phyloP scores from a whole-genome alignment of 1,140 invertebrate genomes.

The Drosophila kepulauana region DNA sequence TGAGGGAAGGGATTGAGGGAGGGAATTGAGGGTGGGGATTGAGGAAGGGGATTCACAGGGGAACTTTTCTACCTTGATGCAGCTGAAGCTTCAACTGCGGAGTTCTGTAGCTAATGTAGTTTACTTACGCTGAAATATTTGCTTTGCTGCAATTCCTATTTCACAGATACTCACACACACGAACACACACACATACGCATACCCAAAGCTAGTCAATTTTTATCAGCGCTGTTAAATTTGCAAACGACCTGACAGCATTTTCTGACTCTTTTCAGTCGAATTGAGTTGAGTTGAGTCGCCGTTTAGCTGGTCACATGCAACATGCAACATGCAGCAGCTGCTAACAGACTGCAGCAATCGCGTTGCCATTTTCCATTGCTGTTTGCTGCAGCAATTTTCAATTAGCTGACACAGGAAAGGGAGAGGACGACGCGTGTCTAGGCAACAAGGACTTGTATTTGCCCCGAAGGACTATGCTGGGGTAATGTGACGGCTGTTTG shows the following conservation, averaged over 20 bases:
- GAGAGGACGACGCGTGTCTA: constrained; percentile 31
- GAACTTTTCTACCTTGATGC: not conserved
- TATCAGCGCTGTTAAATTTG: constrained; percentile 50
- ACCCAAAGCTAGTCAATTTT: constrained; percentile 32
- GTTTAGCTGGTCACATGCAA: too few relatives aligned
- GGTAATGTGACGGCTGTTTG: constrained; percentile 29
- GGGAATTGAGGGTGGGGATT: not conserved
- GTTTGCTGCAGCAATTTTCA: constrained; percentile 18
- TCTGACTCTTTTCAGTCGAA: constrained; percentile 24
- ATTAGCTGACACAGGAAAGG: constrained; percentile 1
- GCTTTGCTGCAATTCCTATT: constrained; percentile 67
- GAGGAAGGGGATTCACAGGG: not conserved
- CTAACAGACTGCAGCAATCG: not conserved
- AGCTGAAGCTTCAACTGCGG: not conserved
- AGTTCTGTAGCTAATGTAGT: constrained; percentile 71
- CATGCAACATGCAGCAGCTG: constrained; percentile 4
- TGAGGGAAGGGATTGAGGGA: not conserved
- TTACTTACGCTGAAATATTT: constrained; percentile 77
- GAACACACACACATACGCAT: not conserved
- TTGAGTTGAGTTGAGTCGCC: not conserved
- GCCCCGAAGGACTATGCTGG: constrained; percentile 10
- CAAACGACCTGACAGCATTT: constrained; percentile 40
- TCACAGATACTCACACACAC: constrained; percentile 1
- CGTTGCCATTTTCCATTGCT: not conserved
- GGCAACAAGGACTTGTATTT: not conserved